phyloP scores from a whole-genome alignment of 2,113 vertebrate genomes.

The Odontophorus gujanensis region DNA sequence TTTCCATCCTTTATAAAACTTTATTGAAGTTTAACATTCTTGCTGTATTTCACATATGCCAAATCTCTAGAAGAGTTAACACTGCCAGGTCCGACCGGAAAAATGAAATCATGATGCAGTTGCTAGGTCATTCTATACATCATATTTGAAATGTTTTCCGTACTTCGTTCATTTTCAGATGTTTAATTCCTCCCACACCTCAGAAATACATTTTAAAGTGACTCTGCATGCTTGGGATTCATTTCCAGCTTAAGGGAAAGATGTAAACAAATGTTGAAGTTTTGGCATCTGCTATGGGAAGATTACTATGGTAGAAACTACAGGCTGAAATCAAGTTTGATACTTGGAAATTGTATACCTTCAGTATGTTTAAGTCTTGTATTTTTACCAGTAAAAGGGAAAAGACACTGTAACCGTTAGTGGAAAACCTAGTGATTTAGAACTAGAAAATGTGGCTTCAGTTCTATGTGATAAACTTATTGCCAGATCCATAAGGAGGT shows the following conservation, averaged over 20 bases:
- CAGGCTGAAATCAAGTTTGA: neutral
- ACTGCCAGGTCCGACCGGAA: neutral
- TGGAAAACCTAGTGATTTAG: conserved; percentile 17
- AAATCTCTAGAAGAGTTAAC: neutral
- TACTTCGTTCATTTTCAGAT: conserved; percentile 43
- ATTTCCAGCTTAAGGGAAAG: conserved; percentile 39
- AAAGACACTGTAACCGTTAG: neutral
- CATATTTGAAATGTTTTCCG: neutral
- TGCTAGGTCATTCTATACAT: conserved; percentile 42
- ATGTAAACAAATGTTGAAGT: conserved; percentile 42
- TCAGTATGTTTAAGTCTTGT: neutral
- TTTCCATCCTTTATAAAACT: neutral
- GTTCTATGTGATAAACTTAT: neutral
- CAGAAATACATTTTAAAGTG: conserved; percentile 53
- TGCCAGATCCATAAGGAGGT: neutral
- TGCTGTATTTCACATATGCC: neutral
- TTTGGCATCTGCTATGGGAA: conserved; percentile 35
- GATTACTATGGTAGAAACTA: neutral
- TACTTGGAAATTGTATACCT: conserved; percentile 42
- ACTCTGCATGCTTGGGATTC: neutral
- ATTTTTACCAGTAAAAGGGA: neutral
- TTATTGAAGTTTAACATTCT: neutral
- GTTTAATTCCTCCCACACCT: conserved; percentile 59
- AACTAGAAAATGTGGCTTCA: neutral
- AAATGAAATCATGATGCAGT: neutral